Conservation (phyloP, 1,140 invertebrate genomes). For the Eupristina koningsbergeri region DNA sequence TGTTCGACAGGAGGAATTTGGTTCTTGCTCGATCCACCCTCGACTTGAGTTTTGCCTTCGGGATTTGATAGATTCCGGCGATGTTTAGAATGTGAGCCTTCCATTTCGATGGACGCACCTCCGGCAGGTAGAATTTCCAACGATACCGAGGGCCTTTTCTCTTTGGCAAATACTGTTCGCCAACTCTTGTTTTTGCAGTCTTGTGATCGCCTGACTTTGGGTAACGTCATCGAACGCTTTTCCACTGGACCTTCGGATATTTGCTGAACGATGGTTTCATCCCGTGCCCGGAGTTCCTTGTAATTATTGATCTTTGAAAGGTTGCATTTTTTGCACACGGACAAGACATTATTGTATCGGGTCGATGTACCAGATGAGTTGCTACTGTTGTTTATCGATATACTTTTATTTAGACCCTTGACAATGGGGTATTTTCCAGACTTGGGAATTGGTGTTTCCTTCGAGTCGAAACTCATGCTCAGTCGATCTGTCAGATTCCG, state of each 20-base stretch:
- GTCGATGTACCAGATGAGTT: conserved; percentile 28
- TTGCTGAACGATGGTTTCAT: conserved; percentile 51
- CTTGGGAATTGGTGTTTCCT: conserved; percentile 61
- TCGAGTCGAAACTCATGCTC: conserved; percentile 69
- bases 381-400: conserved; percentile 58
- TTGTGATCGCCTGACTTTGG: conserved; percentile 64
- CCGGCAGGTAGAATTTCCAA: conserved; percentile 62
- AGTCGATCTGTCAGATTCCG: conserved; percentile 67
- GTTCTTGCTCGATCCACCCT: conserved; percentile 34
- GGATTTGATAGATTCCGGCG: conserved; percentile 67
- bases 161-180: conserved; percentile 68
- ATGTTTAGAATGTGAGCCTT: conserved; percentile 58
- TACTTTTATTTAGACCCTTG: conserved; percentile 63
- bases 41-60: conserved; percentile 58
- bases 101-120: conserved; percentile 51
- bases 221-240: conserved; percentile 68
- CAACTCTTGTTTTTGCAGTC: conserved; percentile 68
- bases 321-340: conserved; percentile 66
- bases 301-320: conserved; percentile 56
- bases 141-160: conserved; percentile 67
- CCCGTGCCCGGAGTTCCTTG: conserved; percentile 13
- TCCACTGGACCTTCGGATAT: conserved; percentile 54
- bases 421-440: conserved; percentile 53
- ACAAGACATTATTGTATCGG: conserved; percentile 50
- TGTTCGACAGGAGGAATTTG: conserved; percentile 33